phyloP scores from a whole-genome alignment of 2,888 invertebrate species.

The Lochmaea capreae region DNA sequence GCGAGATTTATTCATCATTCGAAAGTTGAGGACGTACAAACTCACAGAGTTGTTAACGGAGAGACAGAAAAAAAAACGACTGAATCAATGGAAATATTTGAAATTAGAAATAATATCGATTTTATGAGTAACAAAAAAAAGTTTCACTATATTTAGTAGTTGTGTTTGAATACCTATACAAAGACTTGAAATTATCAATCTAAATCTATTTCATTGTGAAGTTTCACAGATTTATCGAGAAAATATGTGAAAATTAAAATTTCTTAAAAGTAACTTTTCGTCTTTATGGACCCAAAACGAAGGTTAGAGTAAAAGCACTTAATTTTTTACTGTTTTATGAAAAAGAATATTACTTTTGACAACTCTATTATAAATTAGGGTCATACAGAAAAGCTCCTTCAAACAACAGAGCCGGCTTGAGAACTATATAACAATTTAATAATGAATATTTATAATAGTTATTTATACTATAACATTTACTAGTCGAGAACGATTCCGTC shows the following conservation, averaged over 20 bases:
- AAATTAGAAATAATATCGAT: neutral
- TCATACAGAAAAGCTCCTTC: neutral
- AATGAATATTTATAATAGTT: too few relatives aligned
- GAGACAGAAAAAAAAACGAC: neutral
- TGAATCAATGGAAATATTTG: neutral
- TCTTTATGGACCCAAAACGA: neutral
- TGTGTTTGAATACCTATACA: too few relatives aligned
- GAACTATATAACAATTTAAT: too few relatives aligned
- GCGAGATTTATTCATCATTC: neutral
- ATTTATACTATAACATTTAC: too few relatives aligned
- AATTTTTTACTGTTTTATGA: conserved; percentile 11
- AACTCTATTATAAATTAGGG: conserved; percentile 8
- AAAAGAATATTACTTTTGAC: conserved; percentile 7
- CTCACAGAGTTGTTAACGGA: neutral
- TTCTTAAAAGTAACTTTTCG: neutral
- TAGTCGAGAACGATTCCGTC: too few relatives aligned
- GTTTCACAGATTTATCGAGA: too few relatives aligned
- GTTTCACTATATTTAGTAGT: neutral
- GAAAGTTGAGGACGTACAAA: neutral
- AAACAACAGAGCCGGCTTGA: neutral
- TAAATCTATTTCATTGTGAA: too few relatives aligned
- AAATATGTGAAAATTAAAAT: neutral
- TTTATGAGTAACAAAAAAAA: neutral
- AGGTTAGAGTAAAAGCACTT: conserved; percentile 1
- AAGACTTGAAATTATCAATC: too few relatives aligned